These are phyloP conservation scores for Coccyzus lansbergi DNA, from an alignment of 2,797 vertebrate species.

Conservation along the genomic window DNA sequence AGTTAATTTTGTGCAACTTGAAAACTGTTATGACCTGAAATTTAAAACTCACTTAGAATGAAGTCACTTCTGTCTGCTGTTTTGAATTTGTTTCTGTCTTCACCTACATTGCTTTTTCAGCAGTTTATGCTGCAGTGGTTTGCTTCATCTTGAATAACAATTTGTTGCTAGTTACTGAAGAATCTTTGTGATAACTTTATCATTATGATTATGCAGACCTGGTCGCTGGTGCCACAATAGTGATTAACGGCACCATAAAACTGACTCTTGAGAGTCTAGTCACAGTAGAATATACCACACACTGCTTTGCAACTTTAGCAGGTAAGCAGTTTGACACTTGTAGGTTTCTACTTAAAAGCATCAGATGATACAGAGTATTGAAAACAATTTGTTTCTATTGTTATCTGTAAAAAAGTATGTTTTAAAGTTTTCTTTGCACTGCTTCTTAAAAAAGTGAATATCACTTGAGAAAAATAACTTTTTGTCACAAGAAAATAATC, in stretches of 20 bases:
- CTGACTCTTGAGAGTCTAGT: slow-evolving; percentile 79
- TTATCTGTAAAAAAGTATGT: not conserved
- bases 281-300: slow-evolving; percentile 78
- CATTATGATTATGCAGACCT: slow-evolving; percentile 62
- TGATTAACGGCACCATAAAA: slow-evolving; percentile 78
- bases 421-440: not conserved
- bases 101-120: not conserved
- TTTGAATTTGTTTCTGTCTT: not conserved
- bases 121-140: not conserved
- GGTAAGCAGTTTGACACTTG: slow-evolving; percentile 13
- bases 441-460: not conserved
- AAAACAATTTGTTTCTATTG: not conserved
- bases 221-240: slow-evolving; percentile 76
- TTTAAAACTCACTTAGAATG: not conserved
- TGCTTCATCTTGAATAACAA: not conserved
- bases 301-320: slow-evolving; percentile 75
- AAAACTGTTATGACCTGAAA: not conserved
- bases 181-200: not conserved
- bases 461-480: not conserved
- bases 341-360: not conserved
- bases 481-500: not conserved
- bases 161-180: not conserved
- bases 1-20: not conserved
- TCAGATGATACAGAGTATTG: not conserved
- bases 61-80: not conserved